Evolutionary conservation across 2,113 vertebrate genomes (phyloP).

Genomic region (Callipepla squamata): DNA sequence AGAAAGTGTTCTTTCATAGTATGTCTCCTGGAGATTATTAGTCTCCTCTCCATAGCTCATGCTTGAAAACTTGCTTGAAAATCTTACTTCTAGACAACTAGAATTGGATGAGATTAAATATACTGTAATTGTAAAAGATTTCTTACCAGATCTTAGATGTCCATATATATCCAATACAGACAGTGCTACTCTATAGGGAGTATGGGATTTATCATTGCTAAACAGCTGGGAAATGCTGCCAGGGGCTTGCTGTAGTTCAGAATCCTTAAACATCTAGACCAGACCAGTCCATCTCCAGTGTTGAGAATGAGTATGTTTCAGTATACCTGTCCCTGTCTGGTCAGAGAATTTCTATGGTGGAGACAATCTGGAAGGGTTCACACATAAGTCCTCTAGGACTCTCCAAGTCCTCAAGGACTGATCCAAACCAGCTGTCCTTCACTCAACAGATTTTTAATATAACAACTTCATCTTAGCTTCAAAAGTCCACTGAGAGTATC

Average conservation of each 20-base stretch:
- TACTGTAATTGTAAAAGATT: not conserved
- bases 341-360: not conserved
- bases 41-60: not conserved
- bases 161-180: not conserved
- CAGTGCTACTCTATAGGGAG: not conserved
- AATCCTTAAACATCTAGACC: not conserved
- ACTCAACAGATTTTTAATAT: not conserved
- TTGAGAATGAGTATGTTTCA: not conserved
- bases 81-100: not conserved
- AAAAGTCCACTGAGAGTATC: not conserved
- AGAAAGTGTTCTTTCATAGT: not conserved
- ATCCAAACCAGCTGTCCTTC: not conserved
- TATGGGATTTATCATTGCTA: not conserved
- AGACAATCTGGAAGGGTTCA: not conserved
- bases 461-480: not conserved
- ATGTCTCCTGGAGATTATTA: not conserved
- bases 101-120: not conserved
- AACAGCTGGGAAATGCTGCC: not conserved
- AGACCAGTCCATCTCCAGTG: not conserved
- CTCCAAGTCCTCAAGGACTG: not conserved
- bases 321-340: not conserved
- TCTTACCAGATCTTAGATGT: not conserved
- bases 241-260: not conserved
- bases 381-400: not conserved
- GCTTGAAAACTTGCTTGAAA: not conserved